Base-by-base conservation (phyloP, 2,888 invertebrate genomes). In the Pandemis cinnamomeana region DNA sequence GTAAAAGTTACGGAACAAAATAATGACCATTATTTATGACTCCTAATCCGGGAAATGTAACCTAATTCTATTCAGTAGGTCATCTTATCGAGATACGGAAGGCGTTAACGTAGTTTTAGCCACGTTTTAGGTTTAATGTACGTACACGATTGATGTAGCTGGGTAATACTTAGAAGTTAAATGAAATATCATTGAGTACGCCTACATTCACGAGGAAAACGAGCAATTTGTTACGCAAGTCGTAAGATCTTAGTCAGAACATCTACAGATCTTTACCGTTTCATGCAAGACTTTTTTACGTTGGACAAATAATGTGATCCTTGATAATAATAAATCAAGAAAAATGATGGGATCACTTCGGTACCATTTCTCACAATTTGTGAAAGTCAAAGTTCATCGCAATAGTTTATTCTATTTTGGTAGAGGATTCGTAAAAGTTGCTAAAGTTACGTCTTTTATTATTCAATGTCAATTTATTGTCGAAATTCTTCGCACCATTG, bases 31-130 rank as follows among this genome's bases (percentile, higher is more conserved):
- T 27, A 58, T 58, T 58, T 58, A 58, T 58, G 27, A 11, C 58
- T 58, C 58, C 8, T 62, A 80, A 79, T 67, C 60, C 69, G 82
- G 80, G 80, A 84, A 84, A 81, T 80, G 79, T 79, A 81, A 77
- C 80, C 82, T 77, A 78, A 71, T 81, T 84, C 20, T 77, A 67
- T 44, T 72, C 75, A 80, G 75, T 79, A 71, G 83, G 82, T 80
- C 80, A 75, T 75, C 78, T 79, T 81, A 83, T 84, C 80, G 76
- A 71, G 10, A 76, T 77, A 68, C 73, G 77, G 55, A 67, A 67
- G 55, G 55, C 55, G 67, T 15, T 67, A 41, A 41, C n/a, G 67
- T 11, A 20, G 42, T 55, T 67, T 53, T 15, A 41, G 62, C 42
- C 62, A 55, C 55, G 55, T 20, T 58, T 20, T 20, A 58, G 27